Percentiles rank a stretch among this genome's conserved stretches.
Evolutionary conservation across 2,888 invertebrate species (phyloP).

Genomic region (Lasiommata megera): DNA sequence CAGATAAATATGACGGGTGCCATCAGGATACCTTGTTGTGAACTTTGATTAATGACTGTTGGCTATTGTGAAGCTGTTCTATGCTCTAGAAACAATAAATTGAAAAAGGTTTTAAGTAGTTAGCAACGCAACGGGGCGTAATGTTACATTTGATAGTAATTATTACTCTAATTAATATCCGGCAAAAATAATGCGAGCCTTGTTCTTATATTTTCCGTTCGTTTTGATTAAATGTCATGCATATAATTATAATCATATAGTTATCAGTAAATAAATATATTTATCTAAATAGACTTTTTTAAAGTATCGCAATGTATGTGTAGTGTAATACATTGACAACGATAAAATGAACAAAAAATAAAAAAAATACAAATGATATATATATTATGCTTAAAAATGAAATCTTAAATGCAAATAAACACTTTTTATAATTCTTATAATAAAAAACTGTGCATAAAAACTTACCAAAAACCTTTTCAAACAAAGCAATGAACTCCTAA

Average conservation of each 20-base stretch:
- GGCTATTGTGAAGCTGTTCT: conserved; percentile 1
- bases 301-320: no score
- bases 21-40: conserved; percentile 58
- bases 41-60: conserved; percentile 61
- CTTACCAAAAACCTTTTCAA: conserved; percentile 20
- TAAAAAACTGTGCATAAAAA: no score
- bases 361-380: no score
- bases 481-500: conserved; percentile 41
- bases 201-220: neutral
- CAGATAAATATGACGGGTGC: conserved; percentile 65
- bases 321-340: no score
- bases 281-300: no score
- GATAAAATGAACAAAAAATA: no score
- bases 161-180: neutral
- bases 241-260: neutral
- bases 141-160: conserved; percentile 4
- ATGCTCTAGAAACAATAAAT: conserved; percentile 15
- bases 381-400: no score
- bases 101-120: conserved; percentile 15
- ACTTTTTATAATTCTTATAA: no score
- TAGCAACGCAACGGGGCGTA: conserved; percentile 14
- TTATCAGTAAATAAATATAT: no score
- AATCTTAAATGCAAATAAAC: no score
- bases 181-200: neutral
- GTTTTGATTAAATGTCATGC: neutral